Conservation (phyloP, 2,888 invertebrate species). For the Colletes collaris region DNA sequence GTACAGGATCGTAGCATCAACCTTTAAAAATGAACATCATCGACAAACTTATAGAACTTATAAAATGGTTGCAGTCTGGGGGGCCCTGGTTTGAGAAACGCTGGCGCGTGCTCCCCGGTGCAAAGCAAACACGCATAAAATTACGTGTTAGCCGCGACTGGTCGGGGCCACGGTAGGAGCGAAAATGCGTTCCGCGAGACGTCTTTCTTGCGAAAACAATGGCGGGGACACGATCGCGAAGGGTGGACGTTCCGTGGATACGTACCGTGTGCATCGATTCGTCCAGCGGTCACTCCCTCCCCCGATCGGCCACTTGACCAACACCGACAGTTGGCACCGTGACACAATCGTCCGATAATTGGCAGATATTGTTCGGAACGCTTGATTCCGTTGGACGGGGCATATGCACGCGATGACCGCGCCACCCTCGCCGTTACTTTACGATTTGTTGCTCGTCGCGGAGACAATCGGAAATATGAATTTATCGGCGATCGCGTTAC, state of each 20-base stretch:
- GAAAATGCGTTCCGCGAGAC: background rate
- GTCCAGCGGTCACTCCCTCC: constrained; percentile 72
- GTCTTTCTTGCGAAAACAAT: constrained; percentile 73
- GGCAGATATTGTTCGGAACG: constrained; percentile 78
- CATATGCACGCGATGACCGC: constrained; percentile 28
- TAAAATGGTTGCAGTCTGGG: too few species aligned
- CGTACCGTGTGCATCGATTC: constrained; percentile 44
- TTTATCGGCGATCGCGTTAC: constrained; percentile 81
- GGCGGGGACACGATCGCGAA: constrained; percentile 21
- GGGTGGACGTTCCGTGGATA: constrained; percentile 10
- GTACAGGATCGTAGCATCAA: too few species aligned
- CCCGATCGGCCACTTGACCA: constrained; percentile 71
- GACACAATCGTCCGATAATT: constrained; percentile 80
- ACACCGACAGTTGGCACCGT: constrained; percentile 78
- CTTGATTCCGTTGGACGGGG: constrained; percentile 27
- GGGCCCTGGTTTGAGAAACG: too few species aligned
- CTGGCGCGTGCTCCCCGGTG: constrained; percentile 37
- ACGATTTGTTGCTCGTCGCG: constrained; percentile 80
- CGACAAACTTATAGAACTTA: too few species aligned
- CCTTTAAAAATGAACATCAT: too few species aligned
- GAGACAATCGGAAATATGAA: constrained; percentile 79
- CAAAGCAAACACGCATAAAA: constrained; percentile 78
- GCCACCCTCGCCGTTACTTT: constrained; percentile 67
- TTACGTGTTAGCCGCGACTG: constrained; percentile 50
- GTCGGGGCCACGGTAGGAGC: background rate